Percentiles rank a stretch among this genome's conserved stretches.
Conservation (phyloP, 2,797 vertebrate species). For the Argya squamiceps region DNA sequence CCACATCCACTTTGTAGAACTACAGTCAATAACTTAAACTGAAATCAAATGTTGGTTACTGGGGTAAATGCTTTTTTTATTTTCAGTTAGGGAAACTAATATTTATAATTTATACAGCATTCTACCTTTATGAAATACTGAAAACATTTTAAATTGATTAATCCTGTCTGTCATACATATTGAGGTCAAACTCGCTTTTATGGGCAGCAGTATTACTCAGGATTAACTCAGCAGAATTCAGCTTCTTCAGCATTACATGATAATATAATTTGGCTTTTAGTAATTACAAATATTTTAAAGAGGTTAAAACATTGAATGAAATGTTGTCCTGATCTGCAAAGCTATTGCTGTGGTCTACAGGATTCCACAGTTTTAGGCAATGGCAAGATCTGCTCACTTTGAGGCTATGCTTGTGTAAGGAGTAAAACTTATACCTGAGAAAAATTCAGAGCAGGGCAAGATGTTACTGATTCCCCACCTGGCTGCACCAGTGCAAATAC, state of each 20-base stretch:
- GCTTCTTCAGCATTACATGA: neutral
- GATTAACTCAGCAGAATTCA: neutral
- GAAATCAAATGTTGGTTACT: neutral
- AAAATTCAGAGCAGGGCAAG: neutral
- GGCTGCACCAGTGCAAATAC: neutral
- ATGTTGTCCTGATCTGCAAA: neutral
- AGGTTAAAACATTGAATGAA: neutral
- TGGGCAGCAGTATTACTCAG: neutral
- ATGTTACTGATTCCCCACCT: neutral
- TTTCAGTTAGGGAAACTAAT: neutral
- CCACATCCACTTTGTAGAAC: neutral
- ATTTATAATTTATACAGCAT: neutral
- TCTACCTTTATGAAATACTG: neutral
- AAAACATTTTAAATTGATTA: neutral
- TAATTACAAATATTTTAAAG: neutral
- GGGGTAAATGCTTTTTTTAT: neutral
- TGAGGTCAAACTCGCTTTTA: neutral
- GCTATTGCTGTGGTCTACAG: neutral
- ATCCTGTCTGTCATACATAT: neutral
- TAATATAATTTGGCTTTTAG: neutral
- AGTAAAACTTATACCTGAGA: neutral
- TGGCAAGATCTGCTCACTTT: neutral
- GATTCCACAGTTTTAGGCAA: neutral
- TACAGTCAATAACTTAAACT: neutral
- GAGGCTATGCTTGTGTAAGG: neutral